These are phyloP conservation scores for Myripristis jacobus DNA, from an alignment of 2,797 vertebrate species.

Conservation along the genomic window DNA sequence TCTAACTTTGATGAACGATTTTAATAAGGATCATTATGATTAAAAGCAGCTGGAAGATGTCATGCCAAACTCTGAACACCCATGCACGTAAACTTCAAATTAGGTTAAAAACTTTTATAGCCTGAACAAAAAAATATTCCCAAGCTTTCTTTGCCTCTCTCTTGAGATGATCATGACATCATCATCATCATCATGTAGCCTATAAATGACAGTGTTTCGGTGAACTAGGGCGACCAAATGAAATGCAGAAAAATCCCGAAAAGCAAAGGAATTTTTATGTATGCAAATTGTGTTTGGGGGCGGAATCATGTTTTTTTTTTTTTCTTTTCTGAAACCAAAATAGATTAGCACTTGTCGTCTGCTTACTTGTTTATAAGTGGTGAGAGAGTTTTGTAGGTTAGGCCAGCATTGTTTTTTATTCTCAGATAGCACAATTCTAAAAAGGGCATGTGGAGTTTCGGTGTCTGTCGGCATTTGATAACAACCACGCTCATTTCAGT, in stretches of 20 bases:
- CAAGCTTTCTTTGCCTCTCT: background rate
- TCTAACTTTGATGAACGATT: no score
- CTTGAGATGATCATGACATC: background rate
- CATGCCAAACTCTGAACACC: background rate
- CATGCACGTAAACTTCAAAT: no score
- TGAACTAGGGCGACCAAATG: slow-evolving; percentile 40
- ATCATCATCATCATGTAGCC: no score
- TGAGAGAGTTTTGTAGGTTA: slow-evolving; percentile 10
- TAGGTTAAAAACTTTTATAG: no score
- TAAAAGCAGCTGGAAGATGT: rapidly evolving
- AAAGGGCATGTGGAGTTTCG: background rate
- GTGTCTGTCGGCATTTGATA: slow-evolving; percentile 41
- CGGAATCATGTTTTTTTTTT: slow-evolving; percentile 25
- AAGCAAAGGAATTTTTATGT: slow-evolving; percentile 49
- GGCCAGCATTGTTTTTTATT: slow-evolving; percentile 23
- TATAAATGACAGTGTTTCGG: background rate
- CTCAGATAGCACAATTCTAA: slow-evolving; percentile 28
- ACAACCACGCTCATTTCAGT: slow-evolving; percentile 19
- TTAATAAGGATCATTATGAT: no score
- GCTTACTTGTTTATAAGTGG: slow-evolving; percentile 19
- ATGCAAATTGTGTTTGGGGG: slow-evolving; percentile 67
- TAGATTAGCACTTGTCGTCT: slow-evolving; percentile 53
- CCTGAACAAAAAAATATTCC: background rate
- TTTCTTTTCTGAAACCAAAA: slow-evolving; percentile 39
- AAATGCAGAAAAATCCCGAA: slow-evolving; percentile 24